These are phyloP conservation scores for Ictidomys tridecemlineatus DNA, from an alignment of 2,113 vertebrate species.

Conservation along the genomic window DNA sequence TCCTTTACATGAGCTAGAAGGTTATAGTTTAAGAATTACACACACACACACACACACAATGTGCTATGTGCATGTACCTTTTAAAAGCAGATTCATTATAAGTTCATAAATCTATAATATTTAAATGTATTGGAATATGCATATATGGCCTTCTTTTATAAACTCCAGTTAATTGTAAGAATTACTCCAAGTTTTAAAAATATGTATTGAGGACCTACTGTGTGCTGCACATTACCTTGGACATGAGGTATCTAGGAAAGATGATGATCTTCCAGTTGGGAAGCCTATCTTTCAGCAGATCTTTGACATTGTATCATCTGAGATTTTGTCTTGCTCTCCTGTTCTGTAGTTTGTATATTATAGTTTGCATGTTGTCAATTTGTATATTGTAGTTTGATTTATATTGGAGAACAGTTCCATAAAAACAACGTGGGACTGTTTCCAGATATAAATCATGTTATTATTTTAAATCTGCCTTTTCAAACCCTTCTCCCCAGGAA, in stretches of 20 bases:
- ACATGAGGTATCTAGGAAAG: not conserved
- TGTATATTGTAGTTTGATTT: not conserved
- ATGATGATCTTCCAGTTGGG: not conserved
- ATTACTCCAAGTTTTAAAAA: not conserved
- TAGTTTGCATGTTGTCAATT: not conserved
- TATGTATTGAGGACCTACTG: not conserved
- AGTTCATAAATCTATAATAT: not conserved
- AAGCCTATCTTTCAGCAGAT: not conserved
- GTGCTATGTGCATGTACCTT: not conserved
- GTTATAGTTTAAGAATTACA: not conserved
- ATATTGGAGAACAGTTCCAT: not conserved
- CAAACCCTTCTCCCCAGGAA: not conserved
- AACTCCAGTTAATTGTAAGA: not conserved
- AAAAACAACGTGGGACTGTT: not conserved
- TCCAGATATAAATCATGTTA: not conserved
- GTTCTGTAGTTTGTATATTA: not conserved
- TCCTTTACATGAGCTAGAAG: not conserved
- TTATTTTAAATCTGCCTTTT: constrained; percentile 46
- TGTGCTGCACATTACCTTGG: not conserved
- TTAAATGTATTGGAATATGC: constrained; percentile 10
- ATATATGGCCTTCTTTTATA: not conserved
- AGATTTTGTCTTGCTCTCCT: not conserved
- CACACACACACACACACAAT: not conserved
- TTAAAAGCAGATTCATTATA: constrained; percentile 27
- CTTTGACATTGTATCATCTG: not conserved